Evolutionary conservation across 2,113 vertebrate species (phyloP), one percentile per base, ranked within the genome.

Genomic region (Neodontobutis hainanensis): DNA sequence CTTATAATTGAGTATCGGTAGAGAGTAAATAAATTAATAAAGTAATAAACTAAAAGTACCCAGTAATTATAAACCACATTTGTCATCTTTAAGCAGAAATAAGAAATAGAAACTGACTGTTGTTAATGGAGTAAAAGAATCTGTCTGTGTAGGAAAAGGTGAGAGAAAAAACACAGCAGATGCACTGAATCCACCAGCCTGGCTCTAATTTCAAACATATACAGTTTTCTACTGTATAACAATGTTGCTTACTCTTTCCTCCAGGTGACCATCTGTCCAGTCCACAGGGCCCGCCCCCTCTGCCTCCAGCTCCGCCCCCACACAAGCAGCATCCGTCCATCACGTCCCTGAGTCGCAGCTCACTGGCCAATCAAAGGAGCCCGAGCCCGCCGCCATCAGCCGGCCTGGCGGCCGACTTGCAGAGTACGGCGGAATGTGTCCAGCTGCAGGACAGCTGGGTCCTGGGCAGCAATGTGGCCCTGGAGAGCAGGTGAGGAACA

Each of bases 371-470:
- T 91, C 96, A 96, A 80, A 95, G 96, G 92, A 96, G 94, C 93
- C 95, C 95, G 81, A 98, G 95, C 92, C 96, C 96, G 88, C 95
- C 95, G 82, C 95, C 95, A 87, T 90, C 95, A 93, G 95, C 94
- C 94, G 96, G 94, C 88, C 93, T 97, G 94, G 95, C 95, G 93
- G 94, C 95, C 90, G 97, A 98, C 92, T 94, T 99, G 94, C 97
- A 97, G 94, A 96, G 95, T 90, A 97, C 97, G 89, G 96, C 97
- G 69, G 97, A 99, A 95, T 98, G 97, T 83, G 97, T 97, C 94
- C 97, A 98, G 96, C 97, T 99, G 96, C 97, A 99, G 94, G 97
- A 98, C 95, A 99, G 96, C 96, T 99, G 97, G 97, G 97, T 99
- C 88, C 94, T 99, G 94, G 97, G 97, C 92, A 96, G 96, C 94